Conservation (phyloP, 1,140 invertebrate species). For the Zophobas morio region DNA sequence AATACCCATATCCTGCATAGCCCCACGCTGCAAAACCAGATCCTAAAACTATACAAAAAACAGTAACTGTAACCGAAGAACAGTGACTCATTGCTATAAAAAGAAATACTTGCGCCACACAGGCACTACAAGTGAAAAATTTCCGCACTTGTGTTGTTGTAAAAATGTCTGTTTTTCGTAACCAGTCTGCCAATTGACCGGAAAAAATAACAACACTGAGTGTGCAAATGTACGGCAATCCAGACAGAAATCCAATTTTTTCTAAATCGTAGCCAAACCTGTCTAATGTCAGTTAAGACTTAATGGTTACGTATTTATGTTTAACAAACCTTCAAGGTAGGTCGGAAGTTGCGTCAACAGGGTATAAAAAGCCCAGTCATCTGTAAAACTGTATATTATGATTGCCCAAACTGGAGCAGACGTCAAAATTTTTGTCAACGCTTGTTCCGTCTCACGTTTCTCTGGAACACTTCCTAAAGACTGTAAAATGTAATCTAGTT, state of each 20-base stretch:
- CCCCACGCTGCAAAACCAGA: slow-evolving; percentile 91
- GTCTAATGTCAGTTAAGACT: slow-evolving; percentile 71
- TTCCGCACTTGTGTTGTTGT: slow-evolving; percentile 83
- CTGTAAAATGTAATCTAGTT: slow-evolving; percentile 83
- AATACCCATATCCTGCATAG: slow-evolving; percentile 87
- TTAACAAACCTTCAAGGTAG: slow-evolving; percentile 78
- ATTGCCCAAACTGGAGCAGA: slow-evolving; percentile 93
- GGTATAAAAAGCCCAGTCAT: slow-evolving; percentile 97
- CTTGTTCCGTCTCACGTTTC: slow-evolving; percentile 73
- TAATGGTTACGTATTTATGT: background rate
- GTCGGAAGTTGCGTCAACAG: slow-evolving; percentile 91
- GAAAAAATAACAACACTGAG: slow-evolving; percentile 82
- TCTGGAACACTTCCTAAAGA: slow-evolving; percentile 62
- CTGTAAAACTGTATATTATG: slow-evolving; percentile 90
- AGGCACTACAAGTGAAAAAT: slow-evolving; percentile 84
- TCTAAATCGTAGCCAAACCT: slow-evolving; percentile 80
- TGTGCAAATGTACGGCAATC: slow-evolving; percentile 90
- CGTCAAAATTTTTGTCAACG: slow-evolving; percentile 86
- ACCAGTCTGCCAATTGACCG: slow-evolving; percentile 86
- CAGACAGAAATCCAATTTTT: slow-evolving; percentile 85
- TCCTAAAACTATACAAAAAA: slow-evolving; percentile 85
- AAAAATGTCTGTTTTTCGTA: slow-evolving; percentile 75
- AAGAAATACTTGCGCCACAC: slow-evolving; percentile 86
- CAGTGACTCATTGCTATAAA: slow-evolving; percentile 85
- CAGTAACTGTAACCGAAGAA: slow-evolving; percentile 75